These are phyloP conservation scores for Lordiphosa andalusiaca DNA, from an alignment of 2,888 invertebrate genomes.

Conservation along the genomic window DNA sequence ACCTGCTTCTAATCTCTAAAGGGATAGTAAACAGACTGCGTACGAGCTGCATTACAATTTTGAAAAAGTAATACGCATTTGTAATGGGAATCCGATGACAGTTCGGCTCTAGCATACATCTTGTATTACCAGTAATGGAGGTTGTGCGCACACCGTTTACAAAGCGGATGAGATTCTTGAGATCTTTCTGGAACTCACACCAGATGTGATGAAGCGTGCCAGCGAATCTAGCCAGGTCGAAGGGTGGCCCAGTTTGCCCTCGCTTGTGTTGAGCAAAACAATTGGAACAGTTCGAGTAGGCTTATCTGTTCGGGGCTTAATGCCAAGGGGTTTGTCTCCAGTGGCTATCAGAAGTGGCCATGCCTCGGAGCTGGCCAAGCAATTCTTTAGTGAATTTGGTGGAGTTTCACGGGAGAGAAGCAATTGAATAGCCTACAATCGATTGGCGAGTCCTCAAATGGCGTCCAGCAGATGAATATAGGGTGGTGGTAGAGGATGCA, in stretches of 20 bases:
- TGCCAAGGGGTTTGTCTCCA: slow-evolving; percentile 87
- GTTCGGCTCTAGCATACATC: too few species aligned
- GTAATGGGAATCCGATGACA: too few species aligned
- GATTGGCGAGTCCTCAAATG: slow-evolving; percentile 85
- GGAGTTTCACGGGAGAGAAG: slow-evolving; percentile 62
- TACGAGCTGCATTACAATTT: too few species aligned
- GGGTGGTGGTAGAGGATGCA: slow-evolving; percentile 7
- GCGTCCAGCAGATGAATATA: slow-evolving; percentile 82
- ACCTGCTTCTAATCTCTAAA: too few species aligned
- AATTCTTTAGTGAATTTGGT: slow-evolving; percentile 78
- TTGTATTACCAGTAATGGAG: too few species aligned
- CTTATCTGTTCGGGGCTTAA: slow-evolving; percentile 89
- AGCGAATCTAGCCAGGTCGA: slow-evolving; percentile 76
- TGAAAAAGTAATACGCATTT: too few species aligned
- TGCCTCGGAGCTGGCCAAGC: slow-evolving; percentile 77
- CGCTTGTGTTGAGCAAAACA: slow-evolving; percentile 79
- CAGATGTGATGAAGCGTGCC: slow-evolving; percentile 81
- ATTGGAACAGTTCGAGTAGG: slow-evolving; percentile 84
- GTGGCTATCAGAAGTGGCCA: slow-evolving; percentile 84
- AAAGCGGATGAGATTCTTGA: too few species aligned
- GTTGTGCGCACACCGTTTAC: too few species aligned
- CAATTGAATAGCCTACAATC: slow-evolving; percentile 85
- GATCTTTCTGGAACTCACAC: slow-evolving; percentile 87
- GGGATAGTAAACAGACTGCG: too few species aligned
- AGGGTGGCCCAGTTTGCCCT: slow-evolving; percentile 69